These are phyloP conservation scores for Lophochroa leadbeateri DNA, from an alignment of 2,113 vertebrate species.

Conservation along the genomic window DNA sequence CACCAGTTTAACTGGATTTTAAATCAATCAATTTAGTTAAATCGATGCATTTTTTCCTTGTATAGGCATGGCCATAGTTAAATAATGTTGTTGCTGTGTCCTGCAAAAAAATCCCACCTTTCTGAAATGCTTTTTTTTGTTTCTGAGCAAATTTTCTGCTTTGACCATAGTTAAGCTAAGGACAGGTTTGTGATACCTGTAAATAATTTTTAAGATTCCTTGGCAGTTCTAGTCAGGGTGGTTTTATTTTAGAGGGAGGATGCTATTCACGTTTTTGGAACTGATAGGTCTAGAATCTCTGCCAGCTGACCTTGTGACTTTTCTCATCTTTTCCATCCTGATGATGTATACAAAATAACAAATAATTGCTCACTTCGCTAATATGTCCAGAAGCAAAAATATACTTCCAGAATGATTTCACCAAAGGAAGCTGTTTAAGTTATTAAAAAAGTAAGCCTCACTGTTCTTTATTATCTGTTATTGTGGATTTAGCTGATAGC, in stretches of 20 bases:
- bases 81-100: slow-evolving; percentile 17
- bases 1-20: slow-evolving; percentile 53
- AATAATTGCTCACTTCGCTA: background rate
- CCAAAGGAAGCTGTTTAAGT: background rate
- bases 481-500: background rate
- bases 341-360: background rate
- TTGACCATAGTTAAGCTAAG: background rate
- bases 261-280: background rate
- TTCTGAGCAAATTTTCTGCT: background rate
- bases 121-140: background rate
- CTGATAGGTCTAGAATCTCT: background rate
- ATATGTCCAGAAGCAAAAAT: background rate
- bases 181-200: background rate
- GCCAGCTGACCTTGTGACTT: background rate
- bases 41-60: slow-evolving; percentile 25
- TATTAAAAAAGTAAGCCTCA: background rate
- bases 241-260: background rate
- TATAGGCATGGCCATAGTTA: slow-evolving; percentile 25
- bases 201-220: background rate
- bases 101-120: background rate
- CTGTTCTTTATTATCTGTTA: background rate
- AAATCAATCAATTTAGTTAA: slow-evolving; percentile 51
- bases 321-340: background rate
- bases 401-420: background rate
- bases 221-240: background rate